Percentiles rank a stretch among this genome's conserved stretches.
Conservation (phyloP, 2,113 vertebrate species). For the Oncorhynchus clarkii region DNA sequence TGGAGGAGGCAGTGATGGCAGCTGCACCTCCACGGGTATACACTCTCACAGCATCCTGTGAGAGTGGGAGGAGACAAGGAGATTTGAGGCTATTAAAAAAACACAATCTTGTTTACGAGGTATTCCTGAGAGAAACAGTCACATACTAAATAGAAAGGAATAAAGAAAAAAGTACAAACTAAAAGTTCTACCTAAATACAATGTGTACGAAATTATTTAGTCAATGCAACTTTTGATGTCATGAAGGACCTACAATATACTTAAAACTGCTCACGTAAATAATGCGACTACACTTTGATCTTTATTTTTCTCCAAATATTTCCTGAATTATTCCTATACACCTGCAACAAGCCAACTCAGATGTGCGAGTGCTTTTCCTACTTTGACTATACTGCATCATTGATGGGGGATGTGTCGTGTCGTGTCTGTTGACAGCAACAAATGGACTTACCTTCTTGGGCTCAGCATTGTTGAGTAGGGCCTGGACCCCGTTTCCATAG, state of each 20-base stretch:
- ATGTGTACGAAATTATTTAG: too few species aligned
- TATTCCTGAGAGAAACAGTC: too few species aligned
- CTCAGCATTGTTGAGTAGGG: constrained; percentile 79
- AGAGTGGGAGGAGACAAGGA: neutral
- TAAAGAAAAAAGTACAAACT: neutral
- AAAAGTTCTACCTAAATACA: neutral
- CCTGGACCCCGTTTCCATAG: constrained; percentile 80
- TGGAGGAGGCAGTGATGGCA: constrained; percentile 57
- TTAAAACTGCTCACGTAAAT: too few species aligned
- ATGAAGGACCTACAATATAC: neutral
- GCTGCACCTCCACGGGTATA: constrained; percentile 65
- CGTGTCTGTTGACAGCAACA: neutral
- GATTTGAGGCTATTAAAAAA: neutral
- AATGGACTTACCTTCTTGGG: constrained; percentile 71
- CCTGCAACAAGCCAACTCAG: neutral
- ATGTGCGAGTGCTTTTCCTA: neutral
- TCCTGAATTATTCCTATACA: neutral
- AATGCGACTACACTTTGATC: neutral
- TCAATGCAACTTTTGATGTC: neutral
- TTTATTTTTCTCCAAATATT: neutral
- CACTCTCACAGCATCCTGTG: constrained; percentile 57
- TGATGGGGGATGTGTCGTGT: too few species aligned
- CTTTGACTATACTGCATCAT: neutral
- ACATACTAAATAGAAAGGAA: too few species aligned
- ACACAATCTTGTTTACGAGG: too few species aligned